Conservation (phyloP, 1,140 invertebrate genomes). For the Sinonovacula constricta region DNA sequence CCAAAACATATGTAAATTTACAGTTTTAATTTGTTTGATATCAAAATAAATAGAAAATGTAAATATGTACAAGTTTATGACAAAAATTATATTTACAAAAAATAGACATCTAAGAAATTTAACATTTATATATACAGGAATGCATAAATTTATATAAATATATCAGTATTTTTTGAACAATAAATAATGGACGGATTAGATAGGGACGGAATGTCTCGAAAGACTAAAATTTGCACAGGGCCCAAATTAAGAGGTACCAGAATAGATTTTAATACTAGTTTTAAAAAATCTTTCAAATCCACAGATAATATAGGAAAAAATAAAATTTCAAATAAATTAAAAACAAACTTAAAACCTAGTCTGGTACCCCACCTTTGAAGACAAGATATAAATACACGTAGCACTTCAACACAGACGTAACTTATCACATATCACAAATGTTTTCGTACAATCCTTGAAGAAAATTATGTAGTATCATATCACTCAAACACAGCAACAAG, state of each 20-base stretch:
- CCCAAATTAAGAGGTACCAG: slow-evolving; percentile 29
- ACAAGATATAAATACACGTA: background rate
- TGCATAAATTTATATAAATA: too few relatives aligned
- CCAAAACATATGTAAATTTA: background rate
- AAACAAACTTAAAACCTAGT: slow-evolving; percentile 14
- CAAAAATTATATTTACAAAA: background rate
- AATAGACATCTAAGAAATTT: background rate
- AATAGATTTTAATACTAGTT: slow-evolving; percentile 1
- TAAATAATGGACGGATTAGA: slow-evolving; percentile 36
- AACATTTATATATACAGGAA: background rate
- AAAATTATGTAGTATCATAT: too few relatives aligned
- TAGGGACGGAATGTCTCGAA: slow-evolving; percentile 38
- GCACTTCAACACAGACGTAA: background rate
- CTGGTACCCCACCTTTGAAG: background rate
- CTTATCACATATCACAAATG: background rate
- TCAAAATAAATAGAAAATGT: background rate
- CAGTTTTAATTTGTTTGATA: background rate
- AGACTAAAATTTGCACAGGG: slow-evolving; percentile 39
- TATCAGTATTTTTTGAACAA: background rate
- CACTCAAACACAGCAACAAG: too few relatives aligned
- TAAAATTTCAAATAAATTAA: background rate
- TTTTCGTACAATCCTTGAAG: too few relatives aligned
- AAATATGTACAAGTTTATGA: background rate
- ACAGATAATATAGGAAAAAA: background rate
- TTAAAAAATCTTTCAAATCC: background rate